Percentiles rank a stretch among this genome's conserved stretches.
Evolutionary conservation across 2,797 vertebrate genomes (phyloP).

Genomic region (Netta rufina): DNA sequence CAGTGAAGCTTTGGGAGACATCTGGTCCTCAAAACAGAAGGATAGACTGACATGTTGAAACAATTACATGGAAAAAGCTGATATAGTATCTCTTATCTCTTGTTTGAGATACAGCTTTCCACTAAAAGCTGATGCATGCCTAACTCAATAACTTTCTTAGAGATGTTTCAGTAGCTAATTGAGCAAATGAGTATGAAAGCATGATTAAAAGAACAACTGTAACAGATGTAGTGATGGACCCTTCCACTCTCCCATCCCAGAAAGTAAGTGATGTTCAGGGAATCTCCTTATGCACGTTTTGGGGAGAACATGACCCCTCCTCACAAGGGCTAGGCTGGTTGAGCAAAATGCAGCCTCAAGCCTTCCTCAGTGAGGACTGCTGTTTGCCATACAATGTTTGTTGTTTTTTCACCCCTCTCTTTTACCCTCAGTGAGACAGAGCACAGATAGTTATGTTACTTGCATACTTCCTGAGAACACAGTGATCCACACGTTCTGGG

Average conservation of each 20-base stretch:
- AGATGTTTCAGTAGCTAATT: neutral
- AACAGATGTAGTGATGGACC: neutral
- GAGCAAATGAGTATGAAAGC: neutral
- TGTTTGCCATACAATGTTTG: neutral
- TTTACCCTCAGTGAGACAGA: neutral
- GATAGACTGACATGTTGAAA: neutral
- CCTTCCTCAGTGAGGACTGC: constrained; percentile 35
- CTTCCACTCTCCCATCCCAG: neutral
- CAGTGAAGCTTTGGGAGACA: neutral
- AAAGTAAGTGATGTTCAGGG: neutral
- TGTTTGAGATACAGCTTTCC: neutral
- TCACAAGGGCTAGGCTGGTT: neutral
- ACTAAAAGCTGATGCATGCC: neutral
- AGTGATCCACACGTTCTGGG: constrained; percentile 56
- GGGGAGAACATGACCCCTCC: neutral
- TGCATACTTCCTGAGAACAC: constrained; percentile 68
- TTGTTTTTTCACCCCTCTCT: neutral
- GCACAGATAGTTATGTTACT: constrained; percentile 31
- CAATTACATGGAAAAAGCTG: neutral
- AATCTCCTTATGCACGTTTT: neutral
- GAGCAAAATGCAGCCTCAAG: neutral
- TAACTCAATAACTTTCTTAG: neutral
- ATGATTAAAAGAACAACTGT: neutral
- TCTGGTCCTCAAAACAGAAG: neutral
- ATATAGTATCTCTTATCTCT: neutral